Evolutionary conservation across 2,888 invertebrate genomes (phyloP), one percentile per base, ranked within the genome.

Genomic region (Thalpophila matura): DNA sequence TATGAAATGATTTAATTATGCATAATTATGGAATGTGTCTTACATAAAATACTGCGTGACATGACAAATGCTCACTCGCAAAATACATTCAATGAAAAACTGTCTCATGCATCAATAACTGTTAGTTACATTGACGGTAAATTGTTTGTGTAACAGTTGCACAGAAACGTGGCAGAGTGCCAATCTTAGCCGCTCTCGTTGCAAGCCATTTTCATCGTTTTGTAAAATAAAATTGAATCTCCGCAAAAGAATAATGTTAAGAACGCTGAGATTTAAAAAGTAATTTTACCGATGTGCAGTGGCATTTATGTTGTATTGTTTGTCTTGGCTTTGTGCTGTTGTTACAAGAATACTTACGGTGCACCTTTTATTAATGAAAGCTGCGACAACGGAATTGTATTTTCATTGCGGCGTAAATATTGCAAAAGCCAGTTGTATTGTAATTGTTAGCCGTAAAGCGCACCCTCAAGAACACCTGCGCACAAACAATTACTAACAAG

Each of bases 401-500:
- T 58, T 67, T 40, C 20, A 46, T 65, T 37, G 31, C 42, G 37
- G 45, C 20, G 20, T 58, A 45, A 72, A 53, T 46, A 29, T 33
- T 22, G 7, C 26, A 40, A 22, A 29, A 22, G 20, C 38, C 12
- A 18, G 16, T 31, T 31, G 5, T 14, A 20, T 12, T 14, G 43
- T 37, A 35, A 75, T 61, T 35, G 29, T 12, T 18, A 51, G 24
- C 38, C n/a, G 18, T 31, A 70, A 38, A 46, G 22, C 12, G 26
- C n/a, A 10, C 31, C 29, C 14, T 26, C 37, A 29, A 26, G 14
- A 12, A 42, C 71, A 77, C 77, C 68, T 73, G 51, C 33, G 40
- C 27, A 26, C 45, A 33, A 65, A 66, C 61, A 54, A 57, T 74
- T 50, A 64, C 51, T 59, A 61, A 76, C 79, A 75, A 70, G 66